Percentiles rank a stretch among this genome's conserved stretches.
These are phyloP conservation scores for Omphaloscelis lunosa DNA, from an alignment of 2,888 invertebrate species.

Conservation along the genomic window DNA sequence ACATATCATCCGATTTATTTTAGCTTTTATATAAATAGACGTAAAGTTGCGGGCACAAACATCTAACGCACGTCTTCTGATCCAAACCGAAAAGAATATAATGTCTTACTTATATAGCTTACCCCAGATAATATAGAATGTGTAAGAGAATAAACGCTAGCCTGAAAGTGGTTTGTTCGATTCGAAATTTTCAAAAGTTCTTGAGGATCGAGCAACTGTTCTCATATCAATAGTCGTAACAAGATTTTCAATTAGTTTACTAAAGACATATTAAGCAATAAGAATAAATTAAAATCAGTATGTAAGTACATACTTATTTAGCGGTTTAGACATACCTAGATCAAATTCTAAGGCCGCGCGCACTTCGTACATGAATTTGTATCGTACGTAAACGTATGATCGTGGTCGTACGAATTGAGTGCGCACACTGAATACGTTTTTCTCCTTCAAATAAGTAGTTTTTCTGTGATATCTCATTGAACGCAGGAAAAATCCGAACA, in stretches of 20 bases:
- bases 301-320: background rate
- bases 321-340: background rate
- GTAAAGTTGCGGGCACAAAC: background rate
- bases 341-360: no score
- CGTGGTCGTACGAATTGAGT: no score
- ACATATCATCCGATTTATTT: slow-evolving; percentile 2
- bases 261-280: background rate
- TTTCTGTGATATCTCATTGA: no score
- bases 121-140: background rate
- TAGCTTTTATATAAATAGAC: slow-evolving; percentile 18
- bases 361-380: no score
- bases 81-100: background rate
- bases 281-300: background rate
- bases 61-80: background rate
- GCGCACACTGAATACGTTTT: no score
- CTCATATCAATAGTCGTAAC: background rate
- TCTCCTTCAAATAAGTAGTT: no score
- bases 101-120: background rate
- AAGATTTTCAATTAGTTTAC: no score
- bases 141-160: background rate
- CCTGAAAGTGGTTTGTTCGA: background rate
- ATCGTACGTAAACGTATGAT: no score
- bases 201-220: background rate
- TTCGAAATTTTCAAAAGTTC: background rate
- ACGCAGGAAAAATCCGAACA: no score